Evolutionary conservation across 2,888 invertebrate species (phyloP).

Genomic region (Zygaena filipendulae): DNA sequence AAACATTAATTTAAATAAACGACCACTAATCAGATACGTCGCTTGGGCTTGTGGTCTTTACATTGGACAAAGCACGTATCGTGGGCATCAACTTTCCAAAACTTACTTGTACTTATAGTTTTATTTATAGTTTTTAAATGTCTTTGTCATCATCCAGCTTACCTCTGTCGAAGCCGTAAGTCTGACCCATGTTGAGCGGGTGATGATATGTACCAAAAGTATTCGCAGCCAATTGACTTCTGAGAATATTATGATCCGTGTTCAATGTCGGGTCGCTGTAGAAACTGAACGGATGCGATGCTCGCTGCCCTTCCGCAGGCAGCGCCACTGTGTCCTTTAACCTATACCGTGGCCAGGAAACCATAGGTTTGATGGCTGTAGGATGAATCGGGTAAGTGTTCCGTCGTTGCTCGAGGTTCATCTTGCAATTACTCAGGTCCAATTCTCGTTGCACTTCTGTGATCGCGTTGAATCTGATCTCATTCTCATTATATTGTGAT

Average conservation of each 20-base stretch:
- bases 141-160: no score
- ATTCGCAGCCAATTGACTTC: constrained; percentile 41
- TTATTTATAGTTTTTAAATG: no score
- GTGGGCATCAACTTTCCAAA: no score
- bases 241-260: constrained; percentile 37
- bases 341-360: constrained; percentile 34
- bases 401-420: constrained; percentile 35
- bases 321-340: constrained; percentile 29
- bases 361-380: constrained; percentile 38
- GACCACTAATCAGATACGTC: no score
- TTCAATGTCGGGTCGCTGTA: constrained; percentile 46
- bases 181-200: constrained; percentile 37
- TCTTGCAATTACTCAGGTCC: constrained; percentile 25
- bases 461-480: constrained; percentile 25
- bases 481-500: constrained; percentile 15
- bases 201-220: constrained; percentile 37
- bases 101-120: no score
- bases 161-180: constrained; percentile 54
- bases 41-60: no score
- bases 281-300: constrained; percentile 32
- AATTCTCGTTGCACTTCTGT: constrained; percentile 33
- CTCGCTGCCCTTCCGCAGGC: constrained; percentile 26
- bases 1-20: no score
- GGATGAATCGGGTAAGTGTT: constrained; percentile 51
- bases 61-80: no score